A percentile compares a stretch with the other conserved stretches of the same genome.
These are phyloP conservation scores for Subacronicta megacephala DNA, from an alignment of 2,888 invertebrate genomes.

Conservation along the genomic window DNA sequence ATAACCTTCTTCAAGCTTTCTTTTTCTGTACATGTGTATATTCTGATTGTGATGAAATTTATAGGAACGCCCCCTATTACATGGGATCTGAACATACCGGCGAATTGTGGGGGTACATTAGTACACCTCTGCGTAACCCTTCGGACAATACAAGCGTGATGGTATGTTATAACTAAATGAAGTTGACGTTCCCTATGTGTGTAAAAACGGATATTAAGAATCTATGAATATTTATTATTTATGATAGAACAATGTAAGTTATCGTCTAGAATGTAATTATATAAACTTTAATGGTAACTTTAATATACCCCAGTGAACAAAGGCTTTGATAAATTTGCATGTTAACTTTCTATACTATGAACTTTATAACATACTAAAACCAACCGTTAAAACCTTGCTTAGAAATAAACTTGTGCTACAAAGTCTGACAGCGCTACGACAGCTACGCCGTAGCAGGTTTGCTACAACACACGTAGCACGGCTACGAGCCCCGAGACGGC, in stretches of 20 bases:
- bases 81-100: too few relatives aligned
- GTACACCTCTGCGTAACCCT: too few relatives aligned
- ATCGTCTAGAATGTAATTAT: not conserved
- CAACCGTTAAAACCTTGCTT: slow-evolving; percentile 32
- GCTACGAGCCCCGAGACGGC: slow-evolving; percentile 15
- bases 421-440: slow-evolving; percentile 31
- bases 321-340: not conserved
- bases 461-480: slow-evolving; percentile 32
- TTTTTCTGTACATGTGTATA: too few relatives aligned
- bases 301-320: not conserved
- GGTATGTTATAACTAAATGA: too few relatives aligned
- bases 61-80: too few relatives aligned
- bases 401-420: slow-evolving; percentile 37
- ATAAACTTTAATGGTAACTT: not conserved
- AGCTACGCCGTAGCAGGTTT: slow-evolving; percentile 39
- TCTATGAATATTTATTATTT: too few relatives aligned
- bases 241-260: not conserved
- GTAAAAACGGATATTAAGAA: too few relatives aligned
- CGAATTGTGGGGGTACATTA: too few relatives aligned
- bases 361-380: slow-evolving; percentile 18
- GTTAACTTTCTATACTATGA: not conserved
- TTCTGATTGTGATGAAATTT: too few relatives aligned
- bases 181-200: too few relatives aligned
- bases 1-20: too few relatives aligned
- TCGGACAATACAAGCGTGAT: too few relatives aligned